Evolutionary conservation across 53 echinoderm and acorn worm species (phyloP), one percentile per base, ranked within the genome.

Genomic region (Echinarachnius parma): DNA sequence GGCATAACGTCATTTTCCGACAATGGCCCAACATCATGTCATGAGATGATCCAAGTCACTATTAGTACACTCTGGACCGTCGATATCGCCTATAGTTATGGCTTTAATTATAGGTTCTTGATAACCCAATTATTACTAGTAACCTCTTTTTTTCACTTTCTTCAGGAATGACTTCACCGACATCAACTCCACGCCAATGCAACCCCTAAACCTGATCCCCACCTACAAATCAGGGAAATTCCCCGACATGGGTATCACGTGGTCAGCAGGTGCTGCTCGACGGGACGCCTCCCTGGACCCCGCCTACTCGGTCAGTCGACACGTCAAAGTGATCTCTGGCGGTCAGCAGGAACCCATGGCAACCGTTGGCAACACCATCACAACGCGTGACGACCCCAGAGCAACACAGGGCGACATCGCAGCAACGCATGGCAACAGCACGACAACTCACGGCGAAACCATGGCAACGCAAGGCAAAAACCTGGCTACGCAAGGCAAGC

Each of bases 91-190:
- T n/a, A n/a, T n/a, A n/a, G n/a, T n/a, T n/a, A n/a, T n/a, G n/a
- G n/a, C 10, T 9, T 39, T 13, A 39, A 39, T 39, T 9, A 9
- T 7, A 39, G 39, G 39, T 13, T 14, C 3, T 7, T 28, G 15
- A 28, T 21, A 18, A 16, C 53, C 16, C 21, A 1, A 2, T 22
- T 11, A 1, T 31, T 9, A 13, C 28, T 1, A 30, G 4, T 32
- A 39, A 39, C 18, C 60, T 33, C 34, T 60, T 61, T 37, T 62
- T 46, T 63, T 14, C 4, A 10, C 9, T 39, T 39, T 63, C 44
- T 44, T n/a, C 57, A 72, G 74, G 74, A 57, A 72, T n/a, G 74
- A 72, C 23, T 72, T 72, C 22, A 72, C 74, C 2, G 74, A 72
- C 57, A 55, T 72, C 8, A 37, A 54, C 28, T 20, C 74, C 15